Percentiles rank a stretch among this genome's conserved stretches.
phyloP scores from a whole-genome alignment of 1,140 invertebrate species.

The Drosophila pectinifera region DNA sequence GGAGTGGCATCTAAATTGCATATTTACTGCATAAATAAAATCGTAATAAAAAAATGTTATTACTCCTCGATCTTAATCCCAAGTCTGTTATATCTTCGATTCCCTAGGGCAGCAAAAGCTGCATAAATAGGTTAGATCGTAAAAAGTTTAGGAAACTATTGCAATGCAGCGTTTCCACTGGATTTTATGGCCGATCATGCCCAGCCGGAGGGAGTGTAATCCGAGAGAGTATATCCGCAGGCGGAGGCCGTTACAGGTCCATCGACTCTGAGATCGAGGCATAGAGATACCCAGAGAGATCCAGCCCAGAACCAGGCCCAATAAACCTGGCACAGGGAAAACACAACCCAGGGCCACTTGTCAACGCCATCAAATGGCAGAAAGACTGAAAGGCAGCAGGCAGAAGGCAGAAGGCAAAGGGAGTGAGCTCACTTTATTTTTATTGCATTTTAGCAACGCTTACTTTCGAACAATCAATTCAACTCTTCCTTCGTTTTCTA shows the following conservation, averaged over 20 bases:
- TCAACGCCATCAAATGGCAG: slow-evolving; percentile 56
- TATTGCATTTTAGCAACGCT: slow-evolving; percentile 74
- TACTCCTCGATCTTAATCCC: slow-evolving; percentile 2
- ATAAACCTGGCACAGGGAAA: slow-evolving; percentile 12
- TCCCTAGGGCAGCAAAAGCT: background rate
- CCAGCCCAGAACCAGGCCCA: slow-evolving; percentile 2
- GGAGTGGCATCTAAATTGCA: background rate
- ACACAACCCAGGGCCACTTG: slow-evolving; percentile 27
- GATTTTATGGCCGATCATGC: slow-evolving; percentile 3
- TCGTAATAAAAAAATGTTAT: slow-evolving; percentile 8
- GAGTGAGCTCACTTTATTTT: slow-evolving; percentile 57
- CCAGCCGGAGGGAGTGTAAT: background rate
- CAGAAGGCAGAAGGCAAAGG: slow-evolving; percentile 12
- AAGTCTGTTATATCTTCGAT: slow-evolving; percentile 8
- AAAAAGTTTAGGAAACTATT: slow-evolving; percentile 16
- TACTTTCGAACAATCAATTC: slow-evolving; percentile 71
- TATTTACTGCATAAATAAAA: slow-evolving; percentile 22
- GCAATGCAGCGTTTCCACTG: slow-evolving; percentile 1
- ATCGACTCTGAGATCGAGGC: slow-evolving; percentile 15
- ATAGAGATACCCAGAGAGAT: background rate
- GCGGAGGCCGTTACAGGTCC: slow-evolving; percentile 8
- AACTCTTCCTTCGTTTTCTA: slow-evolving; percentile 23
- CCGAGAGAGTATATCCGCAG: slow-evolving; percentile 11
- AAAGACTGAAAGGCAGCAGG: slow-evolving; percentile 27
- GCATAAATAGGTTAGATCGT: slow-evolving; percentile 11